Evolutionary conservation across 1,140 invertebrate species (phyloP).

Genomic region (Drosophila bocki): DNA sequence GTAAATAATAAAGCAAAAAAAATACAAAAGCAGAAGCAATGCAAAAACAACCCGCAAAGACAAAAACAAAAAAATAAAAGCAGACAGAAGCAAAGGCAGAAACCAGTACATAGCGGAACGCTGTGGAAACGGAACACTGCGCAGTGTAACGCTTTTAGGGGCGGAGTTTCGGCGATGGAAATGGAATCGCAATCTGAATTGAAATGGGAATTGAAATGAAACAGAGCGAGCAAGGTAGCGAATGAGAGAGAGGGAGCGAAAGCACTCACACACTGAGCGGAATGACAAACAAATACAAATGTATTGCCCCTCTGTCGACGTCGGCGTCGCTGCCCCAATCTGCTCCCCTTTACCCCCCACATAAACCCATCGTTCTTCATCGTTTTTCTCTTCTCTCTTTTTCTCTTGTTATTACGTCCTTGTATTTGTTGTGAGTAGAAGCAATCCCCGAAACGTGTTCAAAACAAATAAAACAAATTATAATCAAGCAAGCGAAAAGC

Average conservation of each 20-base stretch:
- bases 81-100: conserved; percentile 26
- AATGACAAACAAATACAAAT: conserved; percentile 66
- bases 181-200: conserved; percentile 67
- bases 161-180: conserved; percentile 64
- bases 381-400: conserved; percentile 40
- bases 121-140: conserved; percentile 59
- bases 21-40: conserved; percentile 23
- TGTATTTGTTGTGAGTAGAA: conserved; percentile 57
- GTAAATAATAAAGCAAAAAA: conserved; percentile 72
- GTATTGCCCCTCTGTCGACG: conserved; percentile 22
- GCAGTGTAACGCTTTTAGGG: conserved; percentile 50
- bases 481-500: conserved; percentile 29
- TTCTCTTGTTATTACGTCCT: conserved; percentile 29
- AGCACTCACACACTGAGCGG: conserved; percentile 52
- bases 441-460: conserved; percentile 63
- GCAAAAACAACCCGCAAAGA: conserved; percentile 42
- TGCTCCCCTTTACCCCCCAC: conserved; percentile 6
- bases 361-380: conserved; percentile 19
- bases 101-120: conserved; percentile 66
- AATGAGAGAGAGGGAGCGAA: conserved; percentile 12
- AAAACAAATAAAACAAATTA: conserved; percentile 58
- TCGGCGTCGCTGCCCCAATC: conserved; percentile 12
- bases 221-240: conserved; percentile 35
- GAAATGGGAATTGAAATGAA: conserved; percentile 69
- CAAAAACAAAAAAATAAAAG: conserved; percentile 34